These are phyloP conservation scores for Drosophila kurseongensis DNA, from an alignment of 1,140 invertebrate genomes.

Conservation along the genomic window DNA sequence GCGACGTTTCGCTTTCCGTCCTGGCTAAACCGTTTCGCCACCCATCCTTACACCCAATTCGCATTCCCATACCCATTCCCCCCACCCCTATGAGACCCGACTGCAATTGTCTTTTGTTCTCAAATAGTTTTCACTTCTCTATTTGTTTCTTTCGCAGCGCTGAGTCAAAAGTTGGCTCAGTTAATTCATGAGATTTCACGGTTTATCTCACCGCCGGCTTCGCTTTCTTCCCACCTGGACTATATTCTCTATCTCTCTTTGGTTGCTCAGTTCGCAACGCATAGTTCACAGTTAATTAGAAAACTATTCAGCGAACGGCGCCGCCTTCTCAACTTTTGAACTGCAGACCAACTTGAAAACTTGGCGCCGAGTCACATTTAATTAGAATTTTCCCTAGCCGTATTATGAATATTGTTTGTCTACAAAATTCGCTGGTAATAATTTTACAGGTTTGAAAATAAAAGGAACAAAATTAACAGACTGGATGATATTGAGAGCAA, in stretches of 20 bases:
- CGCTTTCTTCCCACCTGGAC: constrained; percentile 21
- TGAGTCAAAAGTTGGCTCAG: constrained; percentile 72
- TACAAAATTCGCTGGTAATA: constrained; percentile 2
- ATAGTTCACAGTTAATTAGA: constrained; percentile 80
- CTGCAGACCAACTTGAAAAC: constrained; percentile 35
- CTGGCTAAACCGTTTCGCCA: constrained; percentile 69
- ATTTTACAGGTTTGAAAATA: background rate
- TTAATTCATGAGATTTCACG: constrained; percentile 81
- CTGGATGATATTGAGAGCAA: too few species aligned
- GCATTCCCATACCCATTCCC: background rate
- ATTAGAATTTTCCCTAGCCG: constrained; percentile 57
- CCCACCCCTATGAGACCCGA: background rate
- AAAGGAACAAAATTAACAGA: too few species aligned
- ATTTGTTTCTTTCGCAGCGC: constrained; percentile 26
- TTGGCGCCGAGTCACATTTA: constrained; percentile 48
- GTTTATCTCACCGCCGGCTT: constrained; percentile 65
- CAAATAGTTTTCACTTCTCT: constrained; percentile 63
- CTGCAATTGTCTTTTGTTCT: constrained; percentile 76
- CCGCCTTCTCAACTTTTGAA: constrained; percentile 65
- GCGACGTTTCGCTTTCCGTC: constrained; percentile 77
- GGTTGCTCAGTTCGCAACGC: constrained; percentile 33
- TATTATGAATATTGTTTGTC: constrained; percentile 60
- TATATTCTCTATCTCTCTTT: constrained; percentile 4
- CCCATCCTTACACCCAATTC: constrained; percentile 14
- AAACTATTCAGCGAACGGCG: constrained; percentile 67